Evolutionary conservation across 2,113 vertebrate genomes (phyloP), one percentile per base, ranked within the genome.

Genomic region (Chloropsis cyanopogon): DNA sequence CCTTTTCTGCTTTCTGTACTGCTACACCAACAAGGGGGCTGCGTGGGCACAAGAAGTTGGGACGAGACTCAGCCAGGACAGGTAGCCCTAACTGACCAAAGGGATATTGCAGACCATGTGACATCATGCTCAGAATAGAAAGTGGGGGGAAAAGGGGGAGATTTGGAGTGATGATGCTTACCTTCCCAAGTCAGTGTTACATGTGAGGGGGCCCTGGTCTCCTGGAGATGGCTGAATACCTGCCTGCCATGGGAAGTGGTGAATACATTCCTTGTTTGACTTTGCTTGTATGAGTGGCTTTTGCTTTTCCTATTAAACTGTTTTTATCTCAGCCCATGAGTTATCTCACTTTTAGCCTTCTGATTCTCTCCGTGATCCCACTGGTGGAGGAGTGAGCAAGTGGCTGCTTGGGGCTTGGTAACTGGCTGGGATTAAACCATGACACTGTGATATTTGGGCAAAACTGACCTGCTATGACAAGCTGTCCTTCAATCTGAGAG

Each of bases 231-330:
- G 21, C 54, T 25, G 60, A 53, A 46, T 19, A 53, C 28, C 33
- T 66, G 12, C n/a, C n/a, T 68, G 28, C 29, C 39, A 31, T 26
- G 54, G 25, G n/a, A 69, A 69, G 12, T 5, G 5, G 11, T 22
- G 14, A 61, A 35, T 35, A 0, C 8, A 61, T 61, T 76, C 35
- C 41, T 42, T 49, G 25, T 53, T 69, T 42, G 2, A 3, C 54
- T 61, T 49, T 31, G 21, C 17, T 13, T 54, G 7, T 7, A 11
- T 23, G 14, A 0, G 0, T 41, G n/a, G 14, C 79, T 82, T 76
- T 63, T 76, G 41, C 8, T 49, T 49, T 54, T 18, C 61, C n/a
- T 53, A 22, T 41, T 54, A 42, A 89, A 68, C 4, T 60, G 12
- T 21, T 39, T 46, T 82, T n/a, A 41, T n/a, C 20, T 82, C 63